Base-by-base conservation (phyloP, 2,797 vertebrate genomes). In the Pelobates cultripes region DNA sequence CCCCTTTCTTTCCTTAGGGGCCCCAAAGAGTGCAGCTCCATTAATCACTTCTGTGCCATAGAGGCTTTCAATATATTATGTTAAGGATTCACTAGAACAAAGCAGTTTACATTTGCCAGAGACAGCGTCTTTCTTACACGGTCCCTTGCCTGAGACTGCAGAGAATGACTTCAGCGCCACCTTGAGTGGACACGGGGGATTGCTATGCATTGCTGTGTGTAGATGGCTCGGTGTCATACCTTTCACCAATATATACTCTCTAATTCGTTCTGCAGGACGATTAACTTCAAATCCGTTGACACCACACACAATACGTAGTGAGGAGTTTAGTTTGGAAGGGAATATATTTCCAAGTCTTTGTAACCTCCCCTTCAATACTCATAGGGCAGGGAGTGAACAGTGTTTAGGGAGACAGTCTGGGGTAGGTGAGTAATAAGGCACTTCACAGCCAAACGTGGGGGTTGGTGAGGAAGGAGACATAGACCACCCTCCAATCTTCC, bases 361-460 rank as follows among this genome's bases (percentile, higher is more conserved):
- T 6, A 47, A 28, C 57, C 72, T 76, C 73, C 72, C 41, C 14
- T 55, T 41, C 77, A 84, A 79, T 68, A 83, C 77, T 78, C 69
- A 73, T 73, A 71, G 77, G 82, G 77, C 76, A 90, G 89, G 15
- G 81, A 87, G 86, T 93, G 93, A 80, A 89, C 91, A 74, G 92
- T 91, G 91, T 88, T 0, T 87, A 89, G 86, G 86, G 86, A 80
- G 83, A 87, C 87, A 87, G 87, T 88, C 79, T 90, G 88, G 90
- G 90, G 87, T 79, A 83, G 89, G 84, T 89, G 90, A 89, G 88
- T 90, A 84, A 84, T 89, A 91, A 91, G 91, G 91, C 83, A 91
- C 90, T 89, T 88, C 85, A 68, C n/a, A 89, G 92, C 89, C 88
- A 85, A 90, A 85, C 82, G 73, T 76, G 7, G 86, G 87, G 79